A percentile compares a stretch with the other conserved stretches of the same genome.
Evolutionary conservation across 2,888 invertebrate species (phyloP).

Genomic region (Drosophila ustulata): DNA sequence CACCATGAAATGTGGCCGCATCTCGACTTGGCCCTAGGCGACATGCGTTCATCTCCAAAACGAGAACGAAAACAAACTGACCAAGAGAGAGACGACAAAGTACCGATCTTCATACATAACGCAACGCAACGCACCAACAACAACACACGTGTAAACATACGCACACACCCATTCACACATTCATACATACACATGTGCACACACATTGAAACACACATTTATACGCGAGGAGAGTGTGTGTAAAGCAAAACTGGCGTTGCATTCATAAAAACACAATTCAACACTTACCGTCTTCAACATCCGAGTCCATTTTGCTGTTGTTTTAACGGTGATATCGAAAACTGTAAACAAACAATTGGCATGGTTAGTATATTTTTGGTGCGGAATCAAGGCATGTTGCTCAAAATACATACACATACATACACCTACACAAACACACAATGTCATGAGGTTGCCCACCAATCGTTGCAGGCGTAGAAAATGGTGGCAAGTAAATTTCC

Average conservation of each 20-base stretch:
- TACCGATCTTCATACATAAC: constrained; percentile 27
- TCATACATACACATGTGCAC: not conserved
- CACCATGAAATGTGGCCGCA: constrained; percentile 38
- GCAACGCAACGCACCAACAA: constrained; percentile 20
- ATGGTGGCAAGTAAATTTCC: constrained; percentile 7
- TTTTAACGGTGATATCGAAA: constrained; percentile 6
- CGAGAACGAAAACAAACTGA: constrained; percentile 41
- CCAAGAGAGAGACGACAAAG: constrained; percentile 7
- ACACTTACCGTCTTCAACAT: constrained; percentile 51
- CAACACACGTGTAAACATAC: constrained; percentile 41
- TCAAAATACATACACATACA: constrained; percentile 20
- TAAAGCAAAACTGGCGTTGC: constrained; percentile 11
- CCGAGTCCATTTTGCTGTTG: constrained; percentile 42
- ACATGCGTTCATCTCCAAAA: constrained; percentile 32
- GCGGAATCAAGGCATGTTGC: constrained; percentile 27
- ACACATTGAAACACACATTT: not conserved
- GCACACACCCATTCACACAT: not conserved
- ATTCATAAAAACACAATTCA: constrained; percentile 5
- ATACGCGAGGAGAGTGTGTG: not conserved
- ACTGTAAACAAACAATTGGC: constrained; percentile 28
- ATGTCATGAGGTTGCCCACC: constrained; percentile 16
- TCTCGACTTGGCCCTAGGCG: constrained; percentile 24
- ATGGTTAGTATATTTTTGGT: constrained; percentile 34
- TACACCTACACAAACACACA: constrained; percentile 16
- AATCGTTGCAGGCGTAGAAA: constrained; percentile 23